These are phyloP conservation scores for Alaudala cheleensis DNA, from an alignment of 2,113 vertebrate genomes.

Conservation along the genomic window DNA sequence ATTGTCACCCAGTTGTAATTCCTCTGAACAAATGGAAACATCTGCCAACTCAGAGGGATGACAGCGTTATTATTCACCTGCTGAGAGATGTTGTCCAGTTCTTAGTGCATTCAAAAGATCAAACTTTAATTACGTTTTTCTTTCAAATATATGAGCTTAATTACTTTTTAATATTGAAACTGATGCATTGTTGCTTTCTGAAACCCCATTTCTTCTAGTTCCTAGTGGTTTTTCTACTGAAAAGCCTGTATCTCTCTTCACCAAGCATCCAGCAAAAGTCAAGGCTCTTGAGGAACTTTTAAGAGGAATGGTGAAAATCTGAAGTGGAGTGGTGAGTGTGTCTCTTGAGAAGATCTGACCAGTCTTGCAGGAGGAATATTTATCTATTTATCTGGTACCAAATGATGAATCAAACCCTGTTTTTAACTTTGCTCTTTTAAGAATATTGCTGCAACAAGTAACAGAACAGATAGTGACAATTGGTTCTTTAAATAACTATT, in stretches of 20 bases:
- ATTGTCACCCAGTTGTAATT: not conserved
- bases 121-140: not conserved
- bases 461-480: not conserved
- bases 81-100: not conserved
- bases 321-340: not conserved
- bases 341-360: not conserved
- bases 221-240: not conserved
- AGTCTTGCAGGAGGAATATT: not conserved
- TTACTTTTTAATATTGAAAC: not conserved
- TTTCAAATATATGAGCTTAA: not conserved
- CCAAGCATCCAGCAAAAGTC: not conserved
- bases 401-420: not conserved
- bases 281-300: not conserved
- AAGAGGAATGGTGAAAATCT: not conserved
- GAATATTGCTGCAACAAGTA: not conserved
- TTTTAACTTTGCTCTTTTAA: not conserved
- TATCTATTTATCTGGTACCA: not conserved
- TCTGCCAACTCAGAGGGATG: not conserved
- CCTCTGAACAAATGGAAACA: not conserved
- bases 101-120: not conserved
- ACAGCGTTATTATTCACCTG: not conserved
- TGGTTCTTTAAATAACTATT: not conserved
- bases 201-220: fast-evolving
- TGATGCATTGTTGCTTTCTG: not conserved
- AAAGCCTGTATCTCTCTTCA: not conserved